phyloP scores from a whole-genome alignment of 2,113 vertebrate genomes.

The Bujurquina vittata region DNA sequence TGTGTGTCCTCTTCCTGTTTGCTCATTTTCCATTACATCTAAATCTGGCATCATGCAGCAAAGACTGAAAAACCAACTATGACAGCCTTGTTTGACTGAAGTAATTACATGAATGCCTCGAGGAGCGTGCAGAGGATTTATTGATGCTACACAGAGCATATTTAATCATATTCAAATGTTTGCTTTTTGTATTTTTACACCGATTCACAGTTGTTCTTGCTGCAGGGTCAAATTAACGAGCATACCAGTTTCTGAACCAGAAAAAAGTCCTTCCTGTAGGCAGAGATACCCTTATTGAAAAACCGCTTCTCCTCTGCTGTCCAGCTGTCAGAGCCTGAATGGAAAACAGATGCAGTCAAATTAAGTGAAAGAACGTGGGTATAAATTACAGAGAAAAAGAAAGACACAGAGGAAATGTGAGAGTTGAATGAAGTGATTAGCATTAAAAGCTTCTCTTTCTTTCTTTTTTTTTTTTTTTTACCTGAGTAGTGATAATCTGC shows the following conservation, averaged over 20 bases:
- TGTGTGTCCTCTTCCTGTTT: conserved; percentile 27
- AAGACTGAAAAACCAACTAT: not conserved
- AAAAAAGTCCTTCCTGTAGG: conserved; percentile 98
- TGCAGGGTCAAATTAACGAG: not conserved
- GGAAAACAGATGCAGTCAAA: conserved; percentile 13
- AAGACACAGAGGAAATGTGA: not conserved
- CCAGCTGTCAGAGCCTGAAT: conserved; percentile 93
- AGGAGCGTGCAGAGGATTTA: not conserved
- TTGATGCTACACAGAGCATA: not conserved
- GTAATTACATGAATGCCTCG: not conserved
- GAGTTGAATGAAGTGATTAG: not conserved
- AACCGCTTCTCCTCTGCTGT: conserved; percentile 89
- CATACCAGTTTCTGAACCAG: conserved; percentile 95
- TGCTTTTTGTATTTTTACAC: not conserved
- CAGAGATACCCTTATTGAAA: conserved; percentile 96
- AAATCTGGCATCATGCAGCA: not conserved
- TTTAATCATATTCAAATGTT: not conserved
- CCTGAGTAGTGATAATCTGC: conserved; percentile 96
- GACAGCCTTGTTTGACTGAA: not conserved
- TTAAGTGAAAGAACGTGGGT: not conserved
- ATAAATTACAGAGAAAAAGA: not conserved
- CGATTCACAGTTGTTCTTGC: not conserved
- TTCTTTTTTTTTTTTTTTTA: conserved; percentile 38
- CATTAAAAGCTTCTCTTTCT: not conserved
- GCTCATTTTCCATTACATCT: conserved; percentile 18